These are phyloP conservation scores for Trichacis sp. DNA, from an alignment of 2,888 invertebrate species.

Conservation along the genomic window DNA sequence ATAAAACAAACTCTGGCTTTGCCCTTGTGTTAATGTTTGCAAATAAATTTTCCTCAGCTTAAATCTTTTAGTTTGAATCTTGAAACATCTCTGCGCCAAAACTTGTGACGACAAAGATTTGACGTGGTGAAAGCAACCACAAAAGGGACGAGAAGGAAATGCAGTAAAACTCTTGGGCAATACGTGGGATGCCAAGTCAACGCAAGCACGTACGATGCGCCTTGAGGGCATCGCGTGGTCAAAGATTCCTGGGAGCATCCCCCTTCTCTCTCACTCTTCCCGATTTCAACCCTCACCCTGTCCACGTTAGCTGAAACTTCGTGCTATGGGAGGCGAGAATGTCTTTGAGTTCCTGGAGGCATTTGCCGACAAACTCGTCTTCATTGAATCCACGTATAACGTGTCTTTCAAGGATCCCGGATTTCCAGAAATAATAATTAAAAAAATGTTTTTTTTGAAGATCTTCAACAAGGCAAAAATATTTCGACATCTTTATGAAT, in stretches of 20 bases:
- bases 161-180: slow-evolving; percentile 46
- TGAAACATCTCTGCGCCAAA: slow-evolving; percentile 18
- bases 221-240: slow-evolving; percentile 63
- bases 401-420: slow-evolving; percentile 19
- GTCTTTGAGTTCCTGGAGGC: slow-evolving; percentile 67
- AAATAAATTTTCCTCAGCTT: slow-evolving; percentile 7
- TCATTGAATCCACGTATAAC: slow-evolving; percentile 27
- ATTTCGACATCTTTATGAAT: too few relatives aligned
- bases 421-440: too few relatives aligned
- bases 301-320: slow-evolving; percentile 60
- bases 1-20: too few relatives aligned
- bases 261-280: slow-evolving; percentile 29
- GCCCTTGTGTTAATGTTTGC: too few relatives aligned
- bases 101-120: slow-evolving; percentile 42
- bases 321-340: slow-evolving; percentile 65
- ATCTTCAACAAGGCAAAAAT: too few relatives aligned
- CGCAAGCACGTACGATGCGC: slow-evolving; percentile 45
- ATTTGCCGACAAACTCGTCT: slow-evolving; percentile 47
- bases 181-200: slow-evolving; percentile 57
- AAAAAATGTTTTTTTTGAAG: too few relatives aligned
- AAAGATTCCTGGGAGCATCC: slow-evolving; percentile 58
- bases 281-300: slow-evolving; percentile 42
- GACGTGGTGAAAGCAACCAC: slow-evolving; percentile 41
- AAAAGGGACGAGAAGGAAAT: slow-evolving; percentile 40
- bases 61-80: slow-evolving; percentile 32